Evolutionary conservation across 2,888 invertebrate genomes (phyloP), one percentile per base, ranked within the genome.

Genomic region (Clepsis dumicolana): DNA sequence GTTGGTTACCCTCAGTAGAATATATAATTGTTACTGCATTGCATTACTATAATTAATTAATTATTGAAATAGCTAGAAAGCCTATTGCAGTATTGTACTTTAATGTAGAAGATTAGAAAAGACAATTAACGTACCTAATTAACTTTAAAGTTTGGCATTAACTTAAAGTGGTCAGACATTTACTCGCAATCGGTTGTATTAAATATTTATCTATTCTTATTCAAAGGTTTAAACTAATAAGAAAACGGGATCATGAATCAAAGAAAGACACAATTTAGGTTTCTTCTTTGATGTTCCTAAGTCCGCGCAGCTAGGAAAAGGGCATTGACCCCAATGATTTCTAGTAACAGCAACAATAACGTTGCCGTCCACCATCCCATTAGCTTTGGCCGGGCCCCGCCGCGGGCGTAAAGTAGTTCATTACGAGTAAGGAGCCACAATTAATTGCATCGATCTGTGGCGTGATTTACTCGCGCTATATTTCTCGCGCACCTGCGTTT

Each of bases 381-480:
- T 35, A n/a, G 63, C 38, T 48, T 21, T 21, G 21, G 48, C 18
- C 27, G 27, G n/a, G 53, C 25, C 14, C 1, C 52, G 64, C 68
- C 68, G 63, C 63, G 53, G 68, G 68, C 63, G 52, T 52, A 53
- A 14, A 54, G 59, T 68, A 68, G 68, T 68, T 68, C 63, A 68
- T 68, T 68, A 68, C 68, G 32, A 29, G 60, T 21, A 61, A 61
- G 38, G 44, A 56, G 57, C 41, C 68, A 64, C 64, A 68, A 82
- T 87, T 88, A 89, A 91, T 90, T 90, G 86, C 86, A 77, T 75
- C 74, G 79, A 77, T 74, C 70, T 71, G 75, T 74, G 76, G 73
- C 82, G 88, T 91, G 91, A 91, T 92, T 90, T 91, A 90, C 88
- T 87, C 79, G 79, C 75, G 76, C 77, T 79, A 79, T 81, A 81